phyloP scores from a whole-genome alignment of 2,797 vertebrate species.

The Bucorvus abyssinicus region DNA sequence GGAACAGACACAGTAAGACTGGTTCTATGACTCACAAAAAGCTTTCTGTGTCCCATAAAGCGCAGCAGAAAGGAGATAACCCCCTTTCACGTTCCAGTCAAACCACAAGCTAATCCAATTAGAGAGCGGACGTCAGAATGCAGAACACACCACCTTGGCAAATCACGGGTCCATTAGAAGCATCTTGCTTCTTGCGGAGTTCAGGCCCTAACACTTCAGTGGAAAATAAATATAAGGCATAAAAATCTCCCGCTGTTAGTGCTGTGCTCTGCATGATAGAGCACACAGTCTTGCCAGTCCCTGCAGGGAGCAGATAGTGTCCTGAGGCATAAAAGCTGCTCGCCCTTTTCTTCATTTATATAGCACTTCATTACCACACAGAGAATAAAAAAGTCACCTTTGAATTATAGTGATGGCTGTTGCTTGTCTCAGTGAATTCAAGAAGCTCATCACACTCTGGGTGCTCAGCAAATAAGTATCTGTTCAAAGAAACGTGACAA shows the following conservation, averaged over 20 bases:
- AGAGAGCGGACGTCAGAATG: neutral
- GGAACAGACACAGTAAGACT: neutral
- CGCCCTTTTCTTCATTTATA: neutral
- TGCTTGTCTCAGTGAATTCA: neutral
- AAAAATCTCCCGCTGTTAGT: neutral
- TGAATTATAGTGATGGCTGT: neutral
- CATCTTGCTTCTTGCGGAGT: neutral
- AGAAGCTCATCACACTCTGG: neutral
- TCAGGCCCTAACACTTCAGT: neutral
- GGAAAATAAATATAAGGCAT: neutral
- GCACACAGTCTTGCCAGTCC: neutral
- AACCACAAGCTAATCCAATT: slow-evolving; percentile 23
- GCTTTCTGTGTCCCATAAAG: slow-evolving; percentile 2
- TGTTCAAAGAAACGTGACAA: neutral
- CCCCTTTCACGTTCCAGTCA: neutral
- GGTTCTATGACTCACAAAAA: slow-evolving; percentile 1
- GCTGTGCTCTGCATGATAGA: neutral
- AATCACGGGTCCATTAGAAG: neutral
- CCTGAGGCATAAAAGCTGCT: slow-evolving; percentile 18
- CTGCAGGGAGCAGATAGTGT: slow-evolving; percentile 2
- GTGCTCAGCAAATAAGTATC: neutral
- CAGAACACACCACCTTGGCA: neutral
- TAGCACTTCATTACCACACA: neutral
- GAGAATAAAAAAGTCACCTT: neutral
- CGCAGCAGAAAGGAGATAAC: neutral